Conservation (phyloP, 2,888 invertebrate species). For the Selenia dentaria region DNA sequence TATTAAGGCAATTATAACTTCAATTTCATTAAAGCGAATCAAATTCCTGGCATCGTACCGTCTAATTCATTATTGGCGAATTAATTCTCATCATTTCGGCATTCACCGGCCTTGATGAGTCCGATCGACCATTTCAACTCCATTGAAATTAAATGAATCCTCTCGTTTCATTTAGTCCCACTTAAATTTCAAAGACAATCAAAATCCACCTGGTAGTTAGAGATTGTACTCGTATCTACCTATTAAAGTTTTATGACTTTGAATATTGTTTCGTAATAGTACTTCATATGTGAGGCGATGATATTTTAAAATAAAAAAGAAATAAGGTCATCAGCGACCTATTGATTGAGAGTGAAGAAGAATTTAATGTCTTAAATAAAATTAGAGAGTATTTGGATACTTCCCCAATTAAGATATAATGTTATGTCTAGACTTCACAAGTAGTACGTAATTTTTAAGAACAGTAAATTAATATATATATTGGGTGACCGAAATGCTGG, state of each 20-base stretch:
- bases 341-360: too few relatives aligned
- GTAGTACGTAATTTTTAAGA: too few relatives aligned
- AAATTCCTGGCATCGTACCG: slow-evolving; percentile 21
- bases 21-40: slow-evolving; percentile 25
- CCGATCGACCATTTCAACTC: slow-evolving; percentile 45
- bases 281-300: too few relatives aligned
- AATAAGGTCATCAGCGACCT: too few relatives aligned
- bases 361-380: too few relatives aligned
- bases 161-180: slow-evolving; percentile 51
- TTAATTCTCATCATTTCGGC: slow-evolving; percentile 40
- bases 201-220: slow-evolving; percentile 12
- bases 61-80: slow-evolving; percentile 40
- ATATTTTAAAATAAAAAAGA: neutral
- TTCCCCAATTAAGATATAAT: too few relatives aligned
- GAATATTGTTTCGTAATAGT: slow-evolving; percentile 6
- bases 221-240: slow-evolving; percentile 1
- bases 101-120: slow-evolving; percentile 38
- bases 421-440: too few relatives aligned
- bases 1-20: slow-evolving; percentile 27
- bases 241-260: slow-evolving; percentile 13
- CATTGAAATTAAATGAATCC: slow-evolving; percentile 52
- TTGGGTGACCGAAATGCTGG: too few relatives aligned
- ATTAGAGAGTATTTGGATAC: too few relatives aligned
- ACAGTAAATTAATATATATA: too few relatives aligned
- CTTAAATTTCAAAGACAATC: slow-evolving; percentile 38